phyloP scores from a whole-genome alignment of 2,888 invertebrate species.

The Malthinus flaveolus region DNA sequence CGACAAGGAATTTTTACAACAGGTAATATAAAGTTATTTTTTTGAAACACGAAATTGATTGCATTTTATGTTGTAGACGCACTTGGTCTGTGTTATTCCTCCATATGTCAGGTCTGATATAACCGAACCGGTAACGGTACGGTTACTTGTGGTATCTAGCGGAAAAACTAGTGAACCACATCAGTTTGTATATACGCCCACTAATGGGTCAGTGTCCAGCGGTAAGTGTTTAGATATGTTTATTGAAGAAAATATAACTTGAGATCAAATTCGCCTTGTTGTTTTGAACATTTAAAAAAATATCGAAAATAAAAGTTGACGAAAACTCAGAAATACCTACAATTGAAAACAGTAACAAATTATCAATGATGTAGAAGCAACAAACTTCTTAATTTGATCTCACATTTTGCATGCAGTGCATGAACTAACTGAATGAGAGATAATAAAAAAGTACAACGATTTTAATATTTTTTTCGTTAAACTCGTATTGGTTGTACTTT shows the following conservation, averaged over 20 bases:
- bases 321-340: too few relatives aligned
- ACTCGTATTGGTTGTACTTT: slow-evolving; percentile 15
- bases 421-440: slow-evolving; percentile 44
- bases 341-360: too few relatives aligned
- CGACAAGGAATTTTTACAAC: slow-evolving; percentile 87
- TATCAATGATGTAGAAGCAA: slow-evolving; percentile 34
- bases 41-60: neutral
- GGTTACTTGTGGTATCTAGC: slow-evolving; percentile 80
- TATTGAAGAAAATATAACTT: slow-evolving; percentile 26
- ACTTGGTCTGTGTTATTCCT: slow-evolving; percentile 85
- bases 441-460: slow-evolving; percentile 17
- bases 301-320: neutral
- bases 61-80: slow-evolving; percentile 64
- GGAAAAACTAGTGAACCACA: slow-evolving; percentile 87
- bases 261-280: slow-evolving; percentile 46
- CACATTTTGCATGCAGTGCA: slow-evolving; percentile 43
- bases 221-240: slow-evolving; percentile 49
- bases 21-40: slow-evolving; percentile 58
- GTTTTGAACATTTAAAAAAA: slow-evolving; percentile 33
- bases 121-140: slow-evolving; percentile 71
- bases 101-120: slow-evolving; percentile 72
- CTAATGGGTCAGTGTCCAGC: slow-evolving; percentile 51
- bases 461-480: neutral
- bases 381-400: slow-evolving; percentile 41
- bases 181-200: slow-evolving; percentile 78